Evolutionary conservation across 2,113 vertebrate species (phyloP).

Genomic region (Nothoprocta pentlandii): DNA sequence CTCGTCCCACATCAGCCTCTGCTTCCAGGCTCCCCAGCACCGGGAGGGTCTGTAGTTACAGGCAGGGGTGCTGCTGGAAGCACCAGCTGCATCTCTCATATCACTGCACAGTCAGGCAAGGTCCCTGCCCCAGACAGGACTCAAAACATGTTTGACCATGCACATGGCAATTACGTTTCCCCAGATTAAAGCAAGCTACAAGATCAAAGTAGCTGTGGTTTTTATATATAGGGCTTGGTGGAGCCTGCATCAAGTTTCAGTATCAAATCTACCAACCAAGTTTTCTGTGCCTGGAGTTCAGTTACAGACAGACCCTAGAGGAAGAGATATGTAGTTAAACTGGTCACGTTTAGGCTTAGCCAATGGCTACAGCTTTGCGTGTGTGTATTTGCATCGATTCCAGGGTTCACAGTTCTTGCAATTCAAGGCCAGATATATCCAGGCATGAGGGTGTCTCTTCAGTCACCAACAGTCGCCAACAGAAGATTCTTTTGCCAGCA

Average conservation of each 20-base stretch:
- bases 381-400: neutral
- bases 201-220: neutral
- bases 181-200: neutral
- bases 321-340: neutral
- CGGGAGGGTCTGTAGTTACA: no score
- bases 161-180: accelerated
- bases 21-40: accelerated
- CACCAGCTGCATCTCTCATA: no score
- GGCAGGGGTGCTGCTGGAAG: accelerated
- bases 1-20: accelerated
- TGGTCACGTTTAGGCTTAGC: accelerated
- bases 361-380: neutral
- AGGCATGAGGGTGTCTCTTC: neutral
- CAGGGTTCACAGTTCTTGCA: neutral
- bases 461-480: neutral
- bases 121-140: accelerated
- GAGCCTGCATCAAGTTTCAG: neutral
- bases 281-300: neutral
- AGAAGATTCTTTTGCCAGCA: neutral
- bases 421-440: neutral
- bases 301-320: neutral
- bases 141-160: accelerated
- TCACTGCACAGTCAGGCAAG: no score
- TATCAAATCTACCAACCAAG: accelerated
- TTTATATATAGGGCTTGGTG: neutral